Base-by-base conservation (phyloP, 2,113 vertebrate genomes). In the Gymnobelideus leadbeateri region DNA sequence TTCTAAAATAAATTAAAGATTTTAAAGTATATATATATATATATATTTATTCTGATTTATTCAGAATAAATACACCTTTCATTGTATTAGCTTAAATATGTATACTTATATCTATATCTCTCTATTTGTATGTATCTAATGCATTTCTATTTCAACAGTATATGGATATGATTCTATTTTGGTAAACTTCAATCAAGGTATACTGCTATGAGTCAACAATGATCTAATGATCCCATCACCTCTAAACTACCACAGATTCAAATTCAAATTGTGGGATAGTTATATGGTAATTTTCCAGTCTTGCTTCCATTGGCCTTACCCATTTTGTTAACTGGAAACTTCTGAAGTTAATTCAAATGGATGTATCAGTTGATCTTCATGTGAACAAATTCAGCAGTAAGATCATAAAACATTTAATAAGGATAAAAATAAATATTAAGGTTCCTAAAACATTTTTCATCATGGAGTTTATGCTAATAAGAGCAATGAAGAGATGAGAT, bases 301-400 rank as follows among this genome's bases (percentile, higher is more conserved):
- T 19, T 77, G 61, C 37, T 37, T n/a, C 31, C 61, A 9, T 68
- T 16, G 61, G 31, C n/a, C n/a, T 21, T 77, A n/a, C 6, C 31
- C 37, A 77, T n/a, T 77, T 77, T n/a, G 37, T 84, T 43, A 43
- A 19, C 16, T 84, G n/a, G 19, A 84, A 84, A 43, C 2, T 84
- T 84, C 68, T 84, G 19, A 84, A 84, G 68, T 84, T 84, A 84
- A 84, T 84, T 84, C 68, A 84, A n/a, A 84, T 84, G 68, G n/a
- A 77, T 28, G 2, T 31, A 14, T 84, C n/a, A 84, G 16, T 84
- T 43, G n/a, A 6, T 43, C 68, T 21, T 19, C 37, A 8, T 43
- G 68, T 84, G 16, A 7, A 84, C 43, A 84, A 43, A 84, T n/a
- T 14, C 16, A 84, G n/a, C n/a, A 84, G 2, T 84, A 43, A 84